Evolutionary conservation across 2,888 invertebrate genomes (phyloP).

Genomic region (Argyresthia goedartella): DNA sequence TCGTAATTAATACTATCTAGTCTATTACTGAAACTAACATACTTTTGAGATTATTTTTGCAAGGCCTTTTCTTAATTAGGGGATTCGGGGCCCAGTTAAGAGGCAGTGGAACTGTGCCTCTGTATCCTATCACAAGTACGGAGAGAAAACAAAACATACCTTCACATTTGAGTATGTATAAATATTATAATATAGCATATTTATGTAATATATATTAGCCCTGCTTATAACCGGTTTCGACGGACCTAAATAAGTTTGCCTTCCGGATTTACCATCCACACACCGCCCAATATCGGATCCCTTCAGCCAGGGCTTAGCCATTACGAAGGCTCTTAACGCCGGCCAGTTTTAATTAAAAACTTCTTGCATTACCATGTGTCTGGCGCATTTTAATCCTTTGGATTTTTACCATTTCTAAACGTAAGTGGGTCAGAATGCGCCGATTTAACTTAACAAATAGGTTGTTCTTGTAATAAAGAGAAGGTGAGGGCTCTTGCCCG

Average conservation of each 20-base stretch:
- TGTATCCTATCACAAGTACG: background rate
- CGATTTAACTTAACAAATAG: constrained; percentile 24
- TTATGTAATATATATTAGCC: constrained; percentile 33
- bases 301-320: constrained; percentile 57
- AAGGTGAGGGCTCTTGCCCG: constrained; percentile 49
- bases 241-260: constrained; percentile 69
- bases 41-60: too few relatives aligned
- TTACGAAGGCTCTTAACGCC: constrained; percentile 67
- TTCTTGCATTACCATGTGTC: constrained; percentile 67
- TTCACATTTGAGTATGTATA: background rate
- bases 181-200: background rate
- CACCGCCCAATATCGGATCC: constrained; percentile 57
- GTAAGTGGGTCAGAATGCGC: constrained; percentile 39
- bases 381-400: constrained; percentile 47
- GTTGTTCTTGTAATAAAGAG: constrained; percentile 54
- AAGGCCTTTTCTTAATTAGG: too few relatives aligned
- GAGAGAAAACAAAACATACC: background rate
- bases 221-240: constrained; percentile 43
- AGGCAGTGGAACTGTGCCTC: background rate
- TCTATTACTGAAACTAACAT: too few relatives aligned
- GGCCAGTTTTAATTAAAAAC: constrained; percentile 70
- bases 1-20: too few relatives aligned
- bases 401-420: constrained; percentile 16
- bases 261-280: constrained; percentile 53
- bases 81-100: background rate